Evolutionary conservation across 2,113 vertebrate species (phyloP), one percentile per base, ranked within the genome.

Genomic region (Diphyllodes magnificus): DNA sequence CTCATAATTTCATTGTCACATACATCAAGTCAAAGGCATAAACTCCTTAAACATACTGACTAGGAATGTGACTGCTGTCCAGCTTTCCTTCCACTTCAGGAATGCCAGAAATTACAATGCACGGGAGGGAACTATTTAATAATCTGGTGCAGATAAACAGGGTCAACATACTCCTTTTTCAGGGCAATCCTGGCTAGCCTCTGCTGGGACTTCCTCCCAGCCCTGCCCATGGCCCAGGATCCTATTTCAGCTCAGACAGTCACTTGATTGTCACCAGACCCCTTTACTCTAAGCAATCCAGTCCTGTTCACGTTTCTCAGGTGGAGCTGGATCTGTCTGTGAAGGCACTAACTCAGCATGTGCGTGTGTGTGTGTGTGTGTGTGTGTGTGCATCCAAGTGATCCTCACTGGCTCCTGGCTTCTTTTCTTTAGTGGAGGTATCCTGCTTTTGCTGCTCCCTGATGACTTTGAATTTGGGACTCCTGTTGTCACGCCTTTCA

Each of bases 201-300:
- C 11, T 82, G 23, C 19, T 2, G 1, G 20, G 12, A 4, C 24
- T 82, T 11, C 25, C 15, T 51, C 33, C 33, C 25, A 71, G 25
- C 8, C 5, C 33, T 4, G 30, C 4, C 28, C 30, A 20, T 0
- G 0, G 39, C 22, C 15, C 47, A 80, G 54, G 44, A 45, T 35
- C 18, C 22, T 1, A 0, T 71, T 90, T 37, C 60, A 59, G 25
- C 11, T 28, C 27, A 53, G 33, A 22, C 23, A 15, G 22, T 44
- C 42, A 50, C 28, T 73, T 85, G 9, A 3, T 14, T 69, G 21
- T 35, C 35, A 57, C 56, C 37, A 75, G 39, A n/a, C 7, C 1
- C 6, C 35, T 65, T 51, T 61, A 3, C 21, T 80, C 13, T 61
- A 31, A 61, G 7, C 7, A 44, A 3, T 42, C 9, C 28, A 59